Percentiles rank a stretch among this genome's conserved stretches.
phyloP scores from a whole-genome alignment of 2,797 vertebrate genomes.

The Ctenopoma multispine region DNA sequence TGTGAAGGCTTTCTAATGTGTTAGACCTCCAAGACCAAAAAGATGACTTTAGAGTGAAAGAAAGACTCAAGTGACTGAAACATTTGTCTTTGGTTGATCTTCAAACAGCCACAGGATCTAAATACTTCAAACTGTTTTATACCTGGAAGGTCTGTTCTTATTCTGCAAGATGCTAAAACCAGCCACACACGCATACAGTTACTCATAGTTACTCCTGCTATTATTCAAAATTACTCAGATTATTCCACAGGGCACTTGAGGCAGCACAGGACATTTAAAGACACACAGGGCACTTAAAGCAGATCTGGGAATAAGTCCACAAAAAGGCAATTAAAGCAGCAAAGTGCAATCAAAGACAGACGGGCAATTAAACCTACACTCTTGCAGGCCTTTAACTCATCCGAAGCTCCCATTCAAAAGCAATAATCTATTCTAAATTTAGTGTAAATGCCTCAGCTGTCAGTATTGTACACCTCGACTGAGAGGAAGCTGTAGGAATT shows the following conservation, averaged over 20 bases:
- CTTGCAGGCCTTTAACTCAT: not conserved
- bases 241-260: slow-evolving; percentile 31
- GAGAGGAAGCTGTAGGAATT: not conserved
- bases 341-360: slow-evolving; percentile 40
- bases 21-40: not conserved
- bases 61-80: not conserved
- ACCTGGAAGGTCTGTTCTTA: slow-evolving; percentile 15
- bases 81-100: too few species aligned
- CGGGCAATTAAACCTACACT: slow-evolving; percentile 17
- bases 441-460: not conserved
- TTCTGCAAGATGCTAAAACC: not conserved
- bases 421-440: not conserved
- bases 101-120: not conserved
- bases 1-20: too few species aligned
- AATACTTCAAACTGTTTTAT: slow-evolving; percentile 7
- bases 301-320: slow-evolving; percentile 39
- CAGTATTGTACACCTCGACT: not conserved
- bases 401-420: slow-evolving; percentile 15
- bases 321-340: slow-evolving; percentile 50
- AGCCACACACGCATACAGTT: not conserved
- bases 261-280: slow-evolving; percentile 33
- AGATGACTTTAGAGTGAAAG: not conserved
- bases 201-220: not conserved
- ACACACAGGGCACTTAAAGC: slow-evolving; percentile 51
- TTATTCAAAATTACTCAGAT: slow-evolving; percentile 41